phyloP scores from a whole-genome alignment of 2,888 invertebrate genomes.

The Hirtodrosophila histrioides region DNA sequence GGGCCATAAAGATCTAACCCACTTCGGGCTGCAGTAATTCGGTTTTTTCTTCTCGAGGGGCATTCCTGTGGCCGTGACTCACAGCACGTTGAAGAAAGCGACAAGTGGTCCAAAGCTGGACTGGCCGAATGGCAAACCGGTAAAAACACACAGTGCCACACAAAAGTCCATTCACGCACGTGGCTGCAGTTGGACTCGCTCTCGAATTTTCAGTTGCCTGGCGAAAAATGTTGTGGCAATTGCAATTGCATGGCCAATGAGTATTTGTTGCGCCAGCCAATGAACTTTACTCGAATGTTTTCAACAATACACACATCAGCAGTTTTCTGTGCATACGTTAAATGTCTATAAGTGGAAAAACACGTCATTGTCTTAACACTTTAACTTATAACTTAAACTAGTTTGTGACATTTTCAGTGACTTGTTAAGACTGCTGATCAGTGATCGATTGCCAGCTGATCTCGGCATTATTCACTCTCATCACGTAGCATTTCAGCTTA shows the following conservation, averaged over 20 bases:
- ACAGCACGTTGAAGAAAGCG: constrained; percentile 51
- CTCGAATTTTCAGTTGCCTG: constrained; percentile 20
- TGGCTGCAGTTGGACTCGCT: constrained; percentile 36
- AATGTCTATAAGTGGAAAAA: constrained; percentile 20
- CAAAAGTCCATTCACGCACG: constrained; percentile 55
- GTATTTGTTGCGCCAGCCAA: constrained; percentile 59
- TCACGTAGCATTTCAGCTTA: constrained; percentile 10
- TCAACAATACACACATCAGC: constrained; percentile 49
- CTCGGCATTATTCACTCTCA: constrained; percentile 14
- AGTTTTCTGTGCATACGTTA: constrained; percentile 21
- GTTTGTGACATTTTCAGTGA: constrained; percentile 51
- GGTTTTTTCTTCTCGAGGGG: constrained; percentile 19
- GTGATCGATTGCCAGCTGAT: constrained; percentile 32
- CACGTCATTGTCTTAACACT: constrained; percentile 52
- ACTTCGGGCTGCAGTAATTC: constrained; percentile 4
- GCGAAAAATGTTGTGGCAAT: constrained; percentile 25
- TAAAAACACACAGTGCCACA: constrained; percentile 43
- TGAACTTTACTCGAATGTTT: constrained; percentile 58
- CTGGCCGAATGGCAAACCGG: constrained; percentile 58
- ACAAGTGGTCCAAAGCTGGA: constrained; percentile 54
- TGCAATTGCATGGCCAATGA: constrained; percentile 38
- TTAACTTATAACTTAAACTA: constrained; percentile 29
- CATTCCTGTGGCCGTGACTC: constrained; percentile 67
- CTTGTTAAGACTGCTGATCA: constrained; percentile 17
- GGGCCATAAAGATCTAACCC: constrained; percentile 10